phyloP scores from a whole-genome alignment of 2,888 invertebrate species.

The Nomada flava region DNA sequence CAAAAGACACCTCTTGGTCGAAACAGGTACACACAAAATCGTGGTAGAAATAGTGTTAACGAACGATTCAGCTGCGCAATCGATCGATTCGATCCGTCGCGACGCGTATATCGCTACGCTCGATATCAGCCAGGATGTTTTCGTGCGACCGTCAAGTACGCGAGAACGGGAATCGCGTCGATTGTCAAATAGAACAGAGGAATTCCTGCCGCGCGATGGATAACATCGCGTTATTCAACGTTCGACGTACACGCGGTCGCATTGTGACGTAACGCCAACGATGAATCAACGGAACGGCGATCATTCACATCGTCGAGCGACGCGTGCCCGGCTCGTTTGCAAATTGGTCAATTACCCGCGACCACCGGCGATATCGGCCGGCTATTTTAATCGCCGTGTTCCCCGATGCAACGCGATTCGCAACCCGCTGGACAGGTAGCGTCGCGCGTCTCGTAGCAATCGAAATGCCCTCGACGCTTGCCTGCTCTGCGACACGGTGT shows the following conservation, averaged over 20 bases:
- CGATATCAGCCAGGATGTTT: constrained; percentile 3
- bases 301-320: constrained; percentile 62
- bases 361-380: constrained; percentile 47
- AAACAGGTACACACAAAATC: no score
- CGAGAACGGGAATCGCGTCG: constrained; percentile 31
- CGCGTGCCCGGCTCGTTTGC: constrained; percentile 64
- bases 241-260: constrained; percentile 44
- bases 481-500: no score
- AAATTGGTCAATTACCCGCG: constrained; percentile 73
- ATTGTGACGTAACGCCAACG: constrained; percentile 67
- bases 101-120: neutral
- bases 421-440: no score
- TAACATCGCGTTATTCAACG: constrained; percentile 59
- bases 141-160: constrained; percentile 9
- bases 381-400: constrained; percentile 31
- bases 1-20: no score
- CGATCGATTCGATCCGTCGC: neutral
- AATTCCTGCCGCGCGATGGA: constrained; percentile 61
- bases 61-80: neutral
- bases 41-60: neutral
- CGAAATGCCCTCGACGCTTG: neutral
- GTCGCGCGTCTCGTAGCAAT: neutral
- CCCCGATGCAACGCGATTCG: neutral
- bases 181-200: constrained; percentile 45
- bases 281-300: constrained; percentile 69